phyloP scores from a whole-genome alignment of 2,888 invertebrate genomes.

The Drosophila yooni region DNA sequence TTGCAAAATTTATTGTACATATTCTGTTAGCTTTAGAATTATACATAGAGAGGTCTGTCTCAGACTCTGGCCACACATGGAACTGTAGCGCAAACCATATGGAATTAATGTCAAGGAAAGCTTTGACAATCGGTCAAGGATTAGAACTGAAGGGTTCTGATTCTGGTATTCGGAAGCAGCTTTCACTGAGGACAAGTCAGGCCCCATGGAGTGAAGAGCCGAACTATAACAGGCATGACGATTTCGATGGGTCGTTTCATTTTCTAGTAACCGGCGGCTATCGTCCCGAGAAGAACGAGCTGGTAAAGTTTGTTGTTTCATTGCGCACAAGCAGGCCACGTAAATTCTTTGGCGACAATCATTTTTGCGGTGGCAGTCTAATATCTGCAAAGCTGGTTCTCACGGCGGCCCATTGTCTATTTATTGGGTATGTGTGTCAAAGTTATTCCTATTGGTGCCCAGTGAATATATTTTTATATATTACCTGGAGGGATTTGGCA shows the following conservation, averaged over 20 bases:
- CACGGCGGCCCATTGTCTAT: slow-evolving; percentile 71
- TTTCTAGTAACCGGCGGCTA: slow-evolving; percentile 69
- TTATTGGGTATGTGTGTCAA: slow-evolving; percentile 24
- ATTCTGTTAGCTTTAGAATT: slow-evolving; percentile 13
- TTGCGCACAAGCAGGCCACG: slow-evolving; percentile 14
- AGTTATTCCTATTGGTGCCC: not conserved
- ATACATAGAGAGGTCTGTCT: not conserved
- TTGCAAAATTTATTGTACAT: slow-evolving; percentile 56
- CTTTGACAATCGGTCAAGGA: not conserved
- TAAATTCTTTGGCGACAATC: slow-evolving; percentile 63
- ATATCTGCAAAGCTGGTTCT: slow-evolving; percentile 44
- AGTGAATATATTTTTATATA: not conserved
- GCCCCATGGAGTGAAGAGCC: not conserved
- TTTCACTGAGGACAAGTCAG: no score
- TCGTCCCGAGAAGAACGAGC: slow-evolving; percentile 39
- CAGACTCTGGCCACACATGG: not conserved
- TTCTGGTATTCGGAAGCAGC: not conserved
- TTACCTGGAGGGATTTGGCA: not conserved
- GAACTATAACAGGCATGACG: not conserved
- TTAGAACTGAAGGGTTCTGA: not conserved
- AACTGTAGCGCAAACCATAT: slow-evolving; percentile 5
- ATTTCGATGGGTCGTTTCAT: slow-evolving; percentile 34
- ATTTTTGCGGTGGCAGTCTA: slow-evolving; percentile 68
- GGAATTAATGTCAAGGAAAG: not conserved
- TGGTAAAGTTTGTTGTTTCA: slow-evolving; percentile 57